Conservation (phyloP, 1,140 invertebrate genomes). For the Phocides pigmalion region DNA sequence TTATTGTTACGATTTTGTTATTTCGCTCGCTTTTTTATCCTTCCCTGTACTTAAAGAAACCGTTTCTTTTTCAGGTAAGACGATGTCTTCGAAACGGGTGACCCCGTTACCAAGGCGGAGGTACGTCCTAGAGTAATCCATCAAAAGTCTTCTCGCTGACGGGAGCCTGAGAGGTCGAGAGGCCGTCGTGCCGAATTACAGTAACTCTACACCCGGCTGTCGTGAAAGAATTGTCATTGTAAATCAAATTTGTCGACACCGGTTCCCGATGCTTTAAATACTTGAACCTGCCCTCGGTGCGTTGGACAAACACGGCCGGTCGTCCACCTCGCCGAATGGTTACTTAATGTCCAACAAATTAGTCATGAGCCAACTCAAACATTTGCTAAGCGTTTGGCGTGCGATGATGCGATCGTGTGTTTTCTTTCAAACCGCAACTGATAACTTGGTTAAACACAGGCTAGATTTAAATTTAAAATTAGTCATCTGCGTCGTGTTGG, state of each 20-base stretch:
- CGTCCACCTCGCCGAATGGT: constrained; percentile 67
- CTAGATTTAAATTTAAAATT: constrained; percentile 48
- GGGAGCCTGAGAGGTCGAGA: constrained; percentile 41
- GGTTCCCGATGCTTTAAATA: constrained; percentile 55
- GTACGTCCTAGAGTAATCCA: constrained; percentile 61
- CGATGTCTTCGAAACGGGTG: constrained; percentile 74
- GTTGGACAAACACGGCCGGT: constrained; percentile 67
- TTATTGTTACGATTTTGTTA: constrained; percentile 1
- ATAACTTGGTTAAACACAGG: constrained; percentile 50
- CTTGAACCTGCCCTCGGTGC: constrained; percentile 57
- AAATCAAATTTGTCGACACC: constrained; percentile 50
- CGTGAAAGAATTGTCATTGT: constrained; percentile 28
- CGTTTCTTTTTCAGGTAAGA: constrained; percentile 76
- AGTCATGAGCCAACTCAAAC: constrained; percentile 67
- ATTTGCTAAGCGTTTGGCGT: constrained; percentile 58
- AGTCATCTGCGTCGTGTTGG: constrained; percentile 36
- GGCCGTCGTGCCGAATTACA: constrained; percentile 53
- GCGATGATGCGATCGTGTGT: constrained; percentile 55
- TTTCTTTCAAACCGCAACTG: constrained; percentile 51
- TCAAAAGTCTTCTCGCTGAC: constrained; percentile 47
- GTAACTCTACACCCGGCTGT: constrained; percentile 34
- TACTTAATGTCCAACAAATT: constrained; percentile 75
- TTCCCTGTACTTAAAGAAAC: constrained; percentile 14
- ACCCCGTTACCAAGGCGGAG: constrained; percentile 59
- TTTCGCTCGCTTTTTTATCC: neutral